These are phyloP conservation scores for Casuarius casuarius DNA, from an alignment of 2,113 vertebrate species.

Conservation along the genomic window DNA sequence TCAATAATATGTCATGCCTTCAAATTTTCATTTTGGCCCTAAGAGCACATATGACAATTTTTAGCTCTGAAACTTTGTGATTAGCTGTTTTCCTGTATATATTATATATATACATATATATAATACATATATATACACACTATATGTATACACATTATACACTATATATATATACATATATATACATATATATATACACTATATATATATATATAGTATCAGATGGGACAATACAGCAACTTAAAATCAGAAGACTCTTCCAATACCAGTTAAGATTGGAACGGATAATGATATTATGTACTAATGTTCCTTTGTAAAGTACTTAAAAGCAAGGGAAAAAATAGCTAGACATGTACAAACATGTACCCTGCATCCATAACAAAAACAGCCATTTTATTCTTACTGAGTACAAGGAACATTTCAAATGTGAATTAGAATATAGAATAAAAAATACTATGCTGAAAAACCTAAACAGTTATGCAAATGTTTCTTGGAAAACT, in stretches of 20 bases:
- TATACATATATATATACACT: too few species aligned
- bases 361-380: neutral
- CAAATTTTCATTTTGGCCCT: neutral
- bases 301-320: neutral
- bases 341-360: neutral
- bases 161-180: too few species aligned
- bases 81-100: neutral
- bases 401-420: neutral
- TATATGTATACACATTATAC: too few species aligned
- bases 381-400: neutral
- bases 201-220: too few species aligned
- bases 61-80: neutral
- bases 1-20: neutral
- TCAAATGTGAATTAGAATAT: neutral
- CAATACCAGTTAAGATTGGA: neutral
- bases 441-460: neutral
- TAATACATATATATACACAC: too few species aligned
- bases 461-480: neutral
- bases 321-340: neutral
- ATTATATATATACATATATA: too few species aligned
- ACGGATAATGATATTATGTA: rapidly evolving
- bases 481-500: neutral
- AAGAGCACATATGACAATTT: neutral
- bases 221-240: neutral
- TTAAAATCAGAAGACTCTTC: neutral